Evolutionary conservation across 2,888 invertebrate species (phyloP), one percentile per base, ranked within the genome.

Genomic region (Drosophila falleni): DNA sequence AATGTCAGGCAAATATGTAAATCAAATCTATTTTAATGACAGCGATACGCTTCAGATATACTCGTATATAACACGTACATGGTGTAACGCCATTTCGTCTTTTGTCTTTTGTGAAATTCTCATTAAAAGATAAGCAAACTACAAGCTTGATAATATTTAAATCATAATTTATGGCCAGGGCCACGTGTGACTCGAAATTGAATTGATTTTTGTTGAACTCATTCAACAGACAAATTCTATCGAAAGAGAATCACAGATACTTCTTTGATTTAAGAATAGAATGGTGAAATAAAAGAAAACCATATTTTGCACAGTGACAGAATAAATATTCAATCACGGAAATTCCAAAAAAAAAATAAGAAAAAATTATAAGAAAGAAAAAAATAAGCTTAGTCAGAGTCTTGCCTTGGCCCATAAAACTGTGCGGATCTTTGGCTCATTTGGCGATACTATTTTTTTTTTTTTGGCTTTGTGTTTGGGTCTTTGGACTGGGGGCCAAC

Each of bases 111-210:
- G 56, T 68, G 60, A 64, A 73, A 65, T 65, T 69, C 61, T 78
- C 69, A 74, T 78, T 78, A 78, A 74, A 70, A 70, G 76, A 76
- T 76, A 76, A 76, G 76, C 50, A 37, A 61, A 47, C 60, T 50
- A 73, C 69, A 73, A 64, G 69, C 53, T 49, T 44, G 71, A 74
- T 74, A 75, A 66, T 71, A 70, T 75, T 74, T 61, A 23, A 65
- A 64, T 62, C 56, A 70, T 78, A 78, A 78, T 70, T 76, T 76
- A 76, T 70, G 29, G 59, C 47, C 35, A 23, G 11, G 54, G 23
- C 46, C 46, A 58, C 35, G 46, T 58, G 58, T 55, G 58, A 46
- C 26, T 47, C 42, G 41, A 54, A 54, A n/a, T 13, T 44, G n/a
- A 49, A 44, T 37, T 35, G 46, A 35, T 35, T 46, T 46, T 19